Percentiles rank a stretch among this genome's conserved stretches.
Conservation (phyloP, 2,113 vertebrate genomes). For the Jacana jacana region DNA sequence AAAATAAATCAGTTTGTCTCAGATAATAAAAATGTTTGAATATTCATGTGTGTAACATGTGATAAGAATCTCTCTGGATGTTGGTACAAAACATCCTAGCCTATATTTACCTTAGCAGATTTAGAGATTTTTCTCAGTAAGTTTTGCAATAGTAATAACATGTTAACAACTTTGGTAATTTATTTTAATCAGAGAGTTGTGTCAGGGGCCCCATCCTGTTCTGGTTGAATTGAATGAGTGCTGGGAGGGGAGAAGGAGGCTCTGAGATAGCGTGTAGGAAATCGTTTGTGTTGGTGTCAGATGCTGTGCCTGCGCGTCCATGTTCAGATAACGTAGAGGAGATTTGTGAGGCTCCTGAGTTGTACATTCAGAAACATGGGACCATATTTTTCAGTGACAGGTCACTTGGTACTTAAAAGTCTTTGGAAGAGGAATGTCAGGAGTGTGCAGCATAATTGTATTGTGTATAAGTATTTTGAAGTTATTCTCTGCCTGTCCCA, state of each 20-base stretch:
- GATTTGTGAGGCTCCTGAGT: not conserved
- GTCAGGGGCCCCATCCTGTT: not conserved
- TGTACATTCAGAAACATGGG: not conserved
- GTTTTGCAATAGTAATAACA: conserved; percentile 3
- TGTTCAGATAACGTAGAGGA: not conserved
- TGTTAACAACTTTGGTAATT: not conserved
- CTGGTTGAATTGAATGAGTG: not conserved
- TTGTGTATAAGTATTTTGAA: not conserved
- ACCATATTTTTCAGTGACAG: not conserved
- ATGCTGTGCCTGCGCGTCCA: not conserved
- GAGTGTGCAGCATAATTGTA: not conserved
- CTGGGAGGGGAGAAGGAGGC: not conserved
- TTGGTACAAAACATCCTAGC: not conserved
- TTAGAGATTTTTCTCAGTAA: not conserved
- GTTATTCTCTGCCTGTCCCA: not conserved
- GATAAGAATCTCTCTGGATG: not conserved
- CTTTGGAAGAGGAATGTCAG: not conserved
- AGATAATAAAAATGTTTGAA: not conserved
- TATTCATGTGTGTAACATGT: not conserved
- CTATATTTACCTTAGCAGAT: not conserved
- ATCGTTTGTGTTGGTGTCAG: not conserved
- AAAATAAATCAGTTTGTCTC: not conserved
- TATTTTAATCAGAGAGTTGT: not conserved
- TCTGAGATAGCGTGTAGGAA: not conserved
- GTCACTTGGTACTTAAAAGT: not conserved